Conservation (phyloP, 2,113 vertebrate species). For the Micronycteris hirsuta region DNA sequence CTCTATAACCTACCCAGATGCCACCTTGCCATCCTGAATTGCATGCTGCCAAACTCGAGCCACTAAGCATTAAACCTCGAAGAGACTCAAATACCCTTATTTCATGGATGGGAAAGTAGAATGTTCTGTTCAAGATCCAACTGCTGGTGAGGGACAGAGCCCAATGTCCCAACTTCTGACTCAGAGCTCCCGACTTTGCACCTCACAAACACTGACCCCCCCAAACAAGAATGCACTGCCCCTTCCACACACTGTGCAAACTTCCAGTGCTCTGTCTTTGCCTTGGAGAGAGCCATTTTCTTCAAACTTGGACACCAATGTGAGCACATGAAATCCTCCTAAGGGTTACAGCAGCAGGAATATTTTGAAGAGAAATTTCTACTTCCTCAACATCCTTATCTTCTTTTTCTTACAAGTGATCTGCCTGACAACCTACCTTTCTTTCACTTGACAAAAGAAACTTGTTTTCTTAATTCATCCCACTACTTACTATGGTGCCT, state of each 20-base stretch:
- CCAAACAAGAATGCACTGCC: not conserved
- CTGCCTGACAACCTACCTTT: not conserved
- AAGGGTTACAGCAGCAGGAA: not conserved
- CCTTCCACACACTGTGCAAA: not conserved
- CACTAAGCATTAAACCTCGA: not conserved
- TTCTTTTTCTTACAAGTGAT: not conserved
- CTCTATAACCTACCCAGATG: not conserved
- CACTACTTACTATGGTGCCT: not conserved
- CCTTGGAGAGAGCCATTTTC: not conserved
- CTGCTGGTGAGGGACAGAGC: not conserved
- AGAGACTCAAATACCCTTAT: not conserved
- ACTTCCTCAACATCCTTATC: not conserved
- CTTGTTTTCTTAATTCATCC: not conserved
- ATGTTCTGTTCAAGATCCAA: not conserved
- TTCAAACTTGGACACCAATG: not conserved
- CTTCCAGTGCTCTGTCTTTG: not conserved
- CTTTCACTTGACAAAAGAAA: not conserved
- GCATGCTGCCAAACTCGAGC: not conserved
- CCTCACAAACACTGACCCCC: not conserved
- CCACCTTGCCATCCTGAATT: not conserved
- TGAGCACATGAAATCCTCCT: not conserved
- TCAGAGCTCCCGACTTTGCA: not conserved
- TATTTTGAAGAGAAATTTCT: not conserved
- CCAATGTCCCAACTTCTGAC: not conserved
- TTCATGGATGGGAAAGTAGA: not conserved